Percentiles rank a stretch among this genome's conserved stretches.
These are phyloP conservation scores for Strix uralensis DNA, from an alignment of 2,113 vertebrate genomes.

Conservation along the genomic window DNA sequence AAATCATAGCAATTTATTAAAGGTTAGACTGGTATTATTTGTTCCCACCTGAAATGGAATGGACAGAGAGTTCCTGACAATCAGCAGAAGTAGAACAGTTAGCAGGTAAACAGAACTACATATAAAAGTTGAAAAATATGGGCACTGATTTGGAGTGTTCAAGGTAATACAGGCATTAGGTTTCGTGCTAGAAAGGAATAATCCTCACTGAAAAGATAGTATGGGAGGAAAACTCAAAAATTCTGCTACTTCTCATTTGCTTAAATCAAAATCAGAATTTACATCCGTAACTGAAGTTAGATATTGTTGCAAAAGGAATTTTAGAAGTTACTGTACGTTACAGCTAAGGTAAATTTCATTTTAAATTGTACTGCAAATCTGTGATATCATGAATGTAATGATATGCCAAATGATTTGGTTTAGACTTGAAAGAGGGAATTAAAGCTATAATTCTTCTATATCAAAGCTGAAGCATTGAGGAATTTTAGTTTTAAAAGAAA, in stretches of 20 bases:
- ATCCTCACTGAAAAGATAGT: neutral
- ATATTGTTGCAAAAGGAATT: constrained; percentile 13
- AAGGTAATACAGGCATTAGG: neutral
- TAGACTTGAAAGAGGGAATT: neutral
- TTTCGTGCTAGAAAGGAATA: neutral
- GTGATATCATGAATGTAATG: neutral
- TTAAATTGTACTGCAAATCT: neutral
- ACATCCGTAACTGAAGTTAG: neutral
- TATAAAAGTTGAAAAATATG: neutral
- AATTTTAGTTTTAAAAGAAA: neutral
- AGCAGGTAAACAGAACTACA: neutral
- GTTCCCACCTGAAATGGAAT: neutral
- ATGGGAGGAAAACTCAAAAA: neutral
- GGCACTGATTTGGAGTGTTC: neutral
- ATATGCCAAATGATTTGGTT: constrained; percentile 11
- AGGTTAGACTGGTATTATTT: neutral
- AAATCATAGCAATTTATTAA: neutral
- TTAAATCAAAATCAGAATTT: neutral
- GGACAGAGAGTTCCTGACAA: neutral
- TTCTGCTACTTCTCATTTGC: neutral
- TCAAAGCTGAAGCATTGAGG: neutral
- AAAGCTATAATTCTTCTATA: constrained; percentile 13
- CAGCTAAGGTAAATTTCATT: constrained; percentile 33
- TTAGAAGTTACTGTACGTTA: neutral
- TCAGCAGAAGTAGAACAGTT: too few species aligned